Percentiles rank a stretch among this genome's conserved stretches.
Conservation (phyloP, 2,113 vertebrate genomes). For the Gila orcuttii region DNA sequence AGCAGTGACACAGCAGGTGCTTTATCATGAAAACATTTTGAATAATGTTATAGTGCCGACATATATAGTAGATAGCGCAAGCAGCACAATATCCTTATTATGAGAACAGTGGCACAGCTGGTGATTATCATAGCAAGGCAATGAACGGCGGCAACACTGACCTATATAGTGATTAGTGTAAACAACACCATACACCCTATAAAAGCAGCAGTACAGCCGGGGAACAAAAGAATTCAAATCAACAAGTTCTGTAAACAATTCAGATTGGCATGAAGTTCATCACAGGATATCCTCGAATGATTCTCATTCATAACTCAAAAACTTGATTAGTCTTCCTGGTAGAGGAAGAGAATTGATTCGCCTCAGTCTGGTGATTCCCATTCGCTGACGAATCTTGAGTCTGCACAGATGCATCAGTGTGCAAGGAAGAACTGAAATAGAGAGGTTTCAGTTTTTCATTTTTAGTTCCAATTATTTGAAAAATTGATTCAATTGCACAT, state of each 20-base stretch:
- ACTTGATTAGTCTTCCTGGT: constrained; percentile 82
- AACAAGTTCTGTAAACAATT: background rate
- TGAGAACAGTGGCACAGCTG: no score
- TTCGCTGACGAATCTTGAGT: constrained; percentile 77
- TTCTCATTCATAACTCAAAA: constrained; percentile 76
- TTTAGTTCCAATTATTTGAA: background rate
- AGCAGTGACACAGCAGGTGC: no score
- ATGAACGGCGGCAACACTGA: no score
- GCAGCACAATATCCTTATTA: no score
- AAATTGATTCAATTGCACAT: background rate
- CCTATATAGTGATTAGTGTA: no score
- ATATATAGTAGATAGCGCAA: no score
- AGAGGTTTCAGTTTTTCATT: background rate
- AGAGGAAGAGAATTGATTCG: constrained; percentile 80
- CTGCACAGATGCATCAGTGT: constrained; percentile 89
- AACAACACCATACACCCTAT: no score
- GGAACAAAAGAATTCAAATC: background rate
- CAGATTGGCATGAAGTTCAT: background rate
- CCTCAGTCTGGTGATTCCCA: constrained; percentile 75
- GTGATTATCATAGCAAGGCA: no score
- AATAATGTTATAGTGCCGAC: no score
- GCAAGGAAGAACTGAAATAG: constrained; percentile 80
- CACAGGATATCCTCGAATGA: constrained; percentile 35
- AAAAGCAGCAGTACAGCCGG: no score
- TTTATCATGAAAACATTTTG: no score